Percentiles rank a stretch among this genome's conserved stretches.
Evolutionary conservation across 2,888 invertebrate species (phyloP).

Genomic region (Tridacna crocea): DNA sequence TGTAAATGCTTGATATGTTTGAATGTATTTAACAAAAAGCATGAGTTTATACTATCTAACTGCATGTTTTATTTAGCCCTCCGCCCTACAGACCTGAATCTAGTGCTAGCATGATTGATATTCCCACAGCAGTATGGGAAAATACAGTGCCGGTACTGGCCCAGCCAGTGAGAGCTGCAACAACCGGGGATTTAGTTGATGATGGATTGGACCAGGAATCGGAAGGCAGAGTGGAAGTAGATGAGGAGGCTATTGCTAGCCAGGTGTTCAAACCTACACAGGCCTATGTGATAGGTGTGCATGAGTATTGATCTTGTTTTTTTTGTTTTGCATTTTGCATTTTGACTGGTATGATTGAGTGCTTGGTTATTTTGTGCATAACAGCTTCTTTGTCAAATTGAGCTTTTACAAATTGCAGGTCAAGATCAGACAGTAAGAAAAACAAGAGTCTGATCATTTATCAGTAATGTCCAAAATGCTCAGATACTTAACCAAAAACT

Average conservation of each 20-base stretch:
- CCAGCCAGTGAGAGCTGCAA: slow-evolving; percentile 40
- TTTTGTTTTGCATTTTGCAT: background rate
- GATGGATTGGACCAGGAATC: slow-evolving; percentile 30
- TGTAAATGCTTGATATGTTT: no score
- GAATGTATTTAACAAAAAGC: background rate
- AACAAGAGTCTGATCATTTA: no score
- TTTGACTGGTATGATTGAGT: background rate
- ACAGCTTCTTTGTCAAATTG: background rate
- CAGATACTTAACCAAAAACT: no score
- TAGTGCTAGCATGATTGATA: slow-evolving; percentile 69
- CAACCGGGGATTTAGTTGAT: slow-evolving; percentile 52
- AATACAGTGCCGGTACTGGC: slow-evolving; percentile 8
- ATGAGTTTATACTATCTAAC: slow-evolving; percentile 10
- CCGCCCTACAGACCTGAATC: slow-evolving; percentile 72
- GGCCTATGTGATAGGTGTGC: slow-evolving; percentile 71
- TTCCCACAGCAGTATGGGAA: slow-evolving; percentile 44
- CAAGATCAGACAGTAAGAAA: no score
- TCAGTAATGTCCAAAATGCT: no score
- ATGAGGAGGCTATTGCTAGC: slow-evolving; percentile 21
- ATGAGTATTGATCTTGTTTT: slow-evolving; percentile 28
- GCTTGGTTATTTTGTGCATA: background rate
- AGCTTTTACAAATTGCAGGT: no score
- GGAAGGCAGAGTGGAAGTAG: slow-evolving; percentile 27
- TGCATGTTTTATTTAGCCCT: slow-evolving; percentile 64
- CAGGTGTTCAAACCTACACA: slow-evolving; percentile 31